Percentiles rank a stretch among this genome's conserved stretches.
Conservation (phyloP, 2,113 vertebrate species). For the Campylorhamphus procurvoides region DNA sequence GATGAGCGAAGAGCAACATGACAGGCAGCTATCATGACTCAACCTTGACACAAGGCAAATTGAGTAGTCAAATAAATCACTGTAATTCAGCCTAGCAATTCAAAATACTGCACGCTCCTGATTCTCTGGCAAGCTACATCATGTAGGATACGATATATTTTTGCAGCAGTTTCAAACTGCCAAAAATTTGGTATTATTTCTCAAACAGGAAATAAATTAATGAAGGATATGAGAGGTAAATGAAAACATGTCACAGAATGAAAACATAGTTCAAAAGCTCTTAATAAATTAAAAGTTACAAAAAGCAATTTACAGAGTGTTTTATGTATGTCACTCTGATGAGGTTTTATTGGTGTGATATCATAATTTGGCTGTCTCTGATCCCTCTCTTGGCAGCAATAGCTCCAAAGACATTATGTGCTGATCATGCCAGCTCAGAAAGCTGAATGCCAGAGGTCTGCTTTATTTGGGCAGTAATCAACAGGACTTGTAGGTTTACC, state of each 20-base stretch:
- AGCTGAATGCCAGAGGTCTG: conserved; percentile 69
- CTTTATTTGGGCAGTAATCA: conserved; percentile 76
- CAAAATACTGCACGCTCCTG: background rate
- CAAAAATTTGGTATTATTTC: conserved; percentile 60
- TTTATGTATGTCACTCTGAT: conserved; percentile 79
- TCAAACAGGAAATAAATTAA: conserved; percentile 71
- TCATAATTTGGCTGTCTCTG: conserved; percentile 83
- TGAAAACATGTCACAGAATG: conserved; percentile 73
- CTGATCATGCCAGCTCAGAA: conserved; percentile 68
- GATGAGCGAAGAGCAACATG: background rate
- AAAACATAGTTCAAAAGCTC: conserved; percentile 73
- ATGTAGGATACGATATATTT: conserved; percentile 26
- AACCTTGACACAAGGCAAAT: background rate
- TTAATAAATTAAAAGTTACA: conserved; percentile 80
- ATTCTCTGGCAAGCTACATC: conserved; percentile 42
- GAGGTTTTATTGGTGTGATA: conserved; percentile 82
- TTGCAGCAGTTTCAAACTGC: conserved; percentile 53
- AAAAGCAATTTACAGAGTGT: conserved; percentile 79
- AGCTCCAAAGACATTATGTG: conserved; percentile 73
- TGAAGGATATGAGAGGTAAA: conserved; percentile 70
- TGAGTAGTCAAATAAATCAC: conserved; percentile 3
- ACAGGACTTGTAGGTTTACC: conserved; percentile 64
- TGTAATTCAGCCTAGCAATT: conserved; percentile 15
- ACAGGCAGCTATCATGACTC: background rate
- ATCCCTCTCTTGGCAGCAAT: conserved; percentile 75